Base-by-base conservation (phyloP, 2,888 invertebrate genomes). In the Lapara coniferarum region DNA sequence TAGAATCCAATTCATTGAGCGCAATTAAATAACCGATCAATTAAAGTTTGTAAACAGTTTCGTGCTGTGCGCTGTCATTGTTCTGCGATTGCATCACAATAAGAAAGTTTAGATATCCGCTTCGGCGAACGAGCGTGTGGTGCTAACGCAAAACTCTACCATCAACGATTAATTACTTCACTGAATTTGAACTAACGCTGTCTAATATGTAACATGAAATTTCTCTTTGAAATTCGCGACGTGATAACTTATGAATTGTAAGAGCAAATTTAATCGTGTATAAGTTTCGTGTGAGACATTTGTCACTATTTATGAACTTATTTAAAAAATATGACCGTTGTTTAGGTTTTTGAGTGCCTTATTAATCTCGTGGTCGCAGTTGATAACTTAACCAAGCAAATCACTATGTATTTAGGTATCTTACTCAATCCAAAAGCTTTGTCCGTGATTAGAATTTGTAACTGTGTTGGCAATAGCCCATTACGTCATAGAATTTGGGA, bases 41-140 rank as follows among this genome's bases (percentile, higher is more conserved):
- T 69, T 69, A 44, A 63, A 69, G 49, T 19, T 58, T 63, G 68
- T 37, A 51, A 57, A 57, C 67, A 46, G 67, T 46, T 58, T 19
- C 58, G 56, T 46, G 67, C 59, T 46, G 30, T 63, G 63, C 51
- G 13, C 25, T 67, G 53, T 70, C 67, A 70, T 68, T 67, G 46
- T 69, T 66, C 69, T 58, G 55, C 19, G 19, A 58, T 70, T 70
- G 70, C 70, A 66, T 70, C 68, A 70, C 66, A 44, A 66, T 68
- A 51, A 68, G 70, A 70, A 70, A 70, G 70, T 70, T 68, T 55
- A 57, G 30, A 70, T 63, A 63, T 67, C 67, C 67, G 67, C 53
- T 67, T 70, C 67, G 52, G 19, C 59, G 46, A 69, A 19, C 19
- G 37, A 19, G 52, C 63, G 52, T 63, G 68, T 63, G 25, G 52